A percentile compares a stretch with the other conserved stretches of the same genome.
Conservation (phyloP, 2,797 vertebrate species). For the Rhabdomys pumilio region DNA sequence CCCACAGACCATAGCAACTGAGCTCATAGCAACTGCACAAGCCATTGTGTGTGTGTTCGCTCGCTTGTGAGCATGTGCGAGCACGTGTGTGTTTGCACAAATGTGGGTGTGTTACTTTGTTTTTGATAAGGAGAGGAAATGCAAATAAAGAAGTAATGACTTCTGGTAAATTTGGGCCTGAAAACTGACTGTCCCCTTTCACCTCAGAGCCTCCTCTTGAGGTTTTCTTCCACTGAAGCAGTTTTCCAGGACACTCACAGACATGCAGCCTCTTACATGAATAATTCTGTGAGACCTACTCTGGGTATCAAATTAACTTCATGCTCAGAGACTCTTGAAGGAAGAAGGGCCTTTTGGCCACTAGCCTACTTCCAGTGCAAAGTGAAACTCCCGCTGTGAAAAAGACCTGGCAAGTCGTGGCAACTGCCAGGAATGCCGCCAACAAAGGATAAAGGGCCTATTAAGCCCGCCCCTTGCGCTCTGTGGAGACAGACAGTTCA, state of each 20-base stretch:
- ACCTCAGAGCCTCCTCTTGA: constrained; percentile 1
- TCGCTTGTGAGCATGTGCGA: constrained; percentile 9
- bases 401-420: constrained; percentile 2
- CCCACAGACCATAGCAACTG: background rate
- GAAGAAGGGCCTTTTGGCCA: constrained; percentile 12
- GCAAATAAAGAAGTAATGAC: constrained; percentile 79
- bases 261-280: background rate
- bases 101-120: constrained; percentile 39
- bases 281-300: constrained; percentile 20
- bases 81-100: background rate
- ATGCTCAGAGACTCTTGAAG: constrained; percentile 21
- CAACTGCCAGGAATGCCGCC: background rate
- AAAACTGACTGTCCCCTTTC: constrained; percentile 36
- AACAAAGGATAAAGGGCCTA: background rate
- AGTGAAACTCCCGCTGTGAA: constrained; percentile 41
- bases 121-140: constrained; percentile 82
- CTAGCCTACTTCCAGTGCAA: constrained; percentile 51
- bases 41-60: constrained; percentile 37
- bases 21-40: constrained; percentile 63
- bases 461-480: background rate
- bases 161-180: constrained; percentile 79
- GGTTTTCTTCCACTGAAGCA: background rate
- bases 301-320: constrained; percentile 20
- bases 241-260: constrained; percentile 12
- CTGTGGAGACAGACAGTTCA: background rate